These are phyloP conservation scores for Neoaliturus tenellus DNA, from an alignment of 2,888 invertebrate species.

Conservation along the genomic window DNA sequence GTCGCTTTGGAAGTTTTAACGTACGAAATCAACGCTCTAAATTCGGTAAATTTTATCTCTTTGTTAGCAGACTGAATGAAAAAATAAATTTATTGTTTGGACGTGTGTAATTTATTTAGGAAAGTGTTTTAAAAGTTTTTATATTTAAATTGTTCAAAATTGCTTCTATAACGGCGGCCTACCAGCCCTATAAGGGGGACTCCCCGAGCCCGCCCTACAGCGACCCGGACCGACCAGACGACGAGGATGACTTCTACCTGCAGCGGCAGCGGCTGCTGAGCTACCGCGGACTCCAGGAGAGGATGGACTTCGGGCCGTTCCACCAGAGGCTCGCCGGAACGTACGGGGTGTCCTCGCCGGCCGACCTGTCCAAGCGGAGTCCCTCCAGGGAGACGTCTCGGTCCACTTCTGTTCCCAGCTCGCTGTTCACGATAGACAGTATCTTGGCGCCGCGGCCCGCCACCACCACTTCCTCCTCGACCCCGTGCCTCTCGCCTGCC, in stretches of 20 bases:
- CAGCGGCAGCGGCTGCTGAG: conserved; percentile 35
- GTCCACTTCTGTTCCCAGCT: conserved; percentile 21
- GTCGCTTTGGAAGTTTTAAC: background rate
- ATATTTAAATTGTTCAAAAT: conserved; percentile 11
- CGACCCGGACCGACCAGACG: conserved; percentile 46
- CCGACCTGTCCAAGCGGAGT: conserved; percentile 31
- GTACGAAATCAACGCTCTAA: too few relatives aligned
- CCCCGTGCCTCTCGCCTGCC: conserved; percentile 47
- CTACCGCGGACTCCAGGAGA: conserved; percentile 26
- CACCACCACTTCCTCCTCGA: conserved; percentile 70
- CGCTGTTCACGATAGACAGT: conserved; percentile 89
- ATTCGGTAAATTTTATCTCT: too few relatives aligned
- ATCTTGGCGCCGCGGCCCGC: conserved; percentile 80
- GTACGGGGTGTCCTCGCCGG: background rate
- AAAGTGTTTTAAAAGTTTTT: background rate
- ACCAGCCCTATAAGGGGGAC: conserved; percentile 26
- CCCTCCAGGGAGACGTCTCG: conserved; percentile 23
- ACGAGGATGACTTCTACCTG: conserved; percentile 44
- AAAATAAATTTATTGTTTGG: too few relatives aligned
- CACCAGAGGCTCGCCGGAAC: conserved; percentile 3
- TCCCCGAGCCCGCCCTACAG: conserved; percentile 52
- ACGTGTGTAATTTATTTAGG: background rate
- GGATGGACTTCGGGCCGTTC: background rate
- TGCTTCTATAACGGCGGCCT: conserved; percentile 48
- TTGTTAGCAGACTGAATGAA: too few relatives aligned